Percentiles rank a stretch among this genome's conserved stretches.
Evolutionary conservation across 2,888 invertebrate genomes (phyloP).

Genomic region (Zootermopsis nevadensis): DNA sequence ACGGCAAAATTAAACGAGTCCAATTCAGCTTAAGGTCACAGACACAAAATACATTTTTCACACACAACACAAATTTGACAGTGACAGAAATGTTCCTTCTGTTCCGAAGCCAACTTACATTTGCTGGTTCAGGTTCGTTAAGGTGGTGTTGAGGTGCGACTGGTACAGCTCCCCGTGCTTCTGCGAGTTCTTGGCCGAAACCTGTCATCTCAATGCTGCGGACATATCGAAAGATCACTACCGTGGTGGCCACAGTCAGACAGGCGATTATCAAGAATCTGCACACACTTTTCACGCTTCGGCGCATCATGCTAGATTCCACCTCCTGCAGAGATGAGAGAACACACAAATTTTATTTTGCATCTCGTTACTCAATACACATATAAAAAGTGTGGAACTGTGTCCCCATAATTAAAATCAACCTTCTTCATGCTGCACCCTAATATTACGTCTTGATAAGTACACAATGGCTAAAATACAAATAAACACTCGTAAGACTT

Average conservation of each 20-base stretch:
- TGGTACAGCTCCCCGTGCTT: conserved; percentile 45
- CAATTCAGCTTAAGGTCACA: too few species aligned
- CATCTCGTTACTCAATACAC: too few species aligned
- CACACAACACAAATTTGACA: too few species aligned
- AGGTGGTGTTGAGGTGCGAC: conserved; percentile 38
- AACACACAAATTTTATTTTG: neutral
- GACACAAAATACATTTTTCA: too few species aligned
- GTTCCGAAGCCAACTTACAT: too few species aligned
- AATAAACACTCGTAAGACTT: too few species aligned
- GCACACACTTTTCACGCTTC: conserved; percentile 55
- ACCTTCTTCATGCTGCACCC: neutral
- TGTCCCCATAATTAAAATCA: neutral
- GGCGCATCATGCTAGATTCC: conserved; percentile 52
- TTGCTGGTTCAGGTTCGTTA: neutral
- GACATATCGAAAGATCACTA: conserved; percentile 54
- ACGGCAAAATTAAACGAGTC: too few species aligned
- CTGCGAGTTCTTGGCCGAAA: conserved; percentile 19
- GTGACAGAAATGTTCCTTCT: too few species aligned
- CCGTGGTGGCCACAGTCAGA: conserved; percentile 54
- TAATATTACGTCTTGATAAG: neutral
- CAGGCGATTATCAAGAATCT: conserved; percentile 54
- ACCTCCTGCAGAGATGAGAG: neutral
- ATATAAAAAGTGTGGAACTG: neutral
- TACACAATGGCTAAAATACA: too few species aligned
- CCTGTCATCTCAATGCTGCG: conserved; percentile 49